Percentiles rank a stretch among this genome's conserved stretches.
Evolutionary conservation across 1,140 invertebrate genomes (phyloP).

Genomic region (Zaprionus camerounensis): DNA sequence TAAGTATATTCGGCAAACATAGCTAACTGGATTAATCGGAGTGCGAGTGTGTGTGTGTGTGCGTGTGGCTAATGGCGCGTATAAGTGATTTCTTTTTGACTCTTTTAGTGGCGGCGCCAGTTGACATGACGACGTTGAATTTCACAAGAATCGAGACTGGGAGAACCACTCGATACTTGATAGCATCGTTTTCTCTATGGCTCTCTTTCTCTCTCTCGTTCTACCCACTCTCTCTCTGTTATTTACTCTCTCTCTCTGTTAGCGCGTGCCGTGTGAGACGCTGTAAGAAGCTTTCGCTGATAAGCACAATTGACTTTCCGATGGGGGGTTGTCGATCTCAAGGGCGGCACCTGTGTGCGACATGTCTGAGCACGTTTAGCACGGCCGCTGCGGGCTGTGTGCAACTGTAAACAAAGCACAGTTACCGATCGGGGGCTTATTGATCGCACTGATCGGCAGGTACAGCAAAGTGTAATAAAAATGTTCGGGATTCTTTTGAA

Average conservation of each 20-base stretch:
- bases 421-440: constrained; percentile 27
- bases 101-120: constrained; percentile 38
- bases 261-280: constrained; percentile 6
- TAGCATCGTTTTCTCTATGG: constrained; percentile 35
- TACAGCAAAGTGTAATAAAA: constrained; percentile 13
- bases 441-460: constrained; percentile 17
- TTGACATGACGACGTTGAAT: constrained; percentile 65
- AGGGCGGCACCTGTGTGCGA: constrained; percentile 39
- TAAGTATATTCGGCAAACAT: constrained; percentile 27
- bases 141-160: constrained; percentile 63
- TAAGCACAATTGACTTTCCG: constrained; percentile 18
- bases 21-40: not conserved
- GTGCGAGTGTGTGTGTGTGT: not conserved
- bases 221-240: not conserved
- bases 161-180: constrained; percentile 11
- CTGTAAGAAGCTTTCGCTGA: constrained; percentile 19
- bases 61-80: not conserved
- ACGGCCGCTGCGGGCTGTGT: constrained; percentile 1
- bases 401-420: constrained; percentile 53
- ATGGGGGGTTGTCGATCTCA: constrained; percentile 15
- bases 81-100: not conserved
- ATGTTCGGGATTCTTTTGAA: constrained; percentile 38
- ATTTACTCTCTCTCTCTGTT: not conserved
- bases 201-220: constrained; percentile 5
- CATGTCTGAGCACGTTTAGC: constrained; percentile 63